Conservation (phyloP, 53 echinoderm and acorn worm genomes). For the Antedon mediterranea region DNA sequence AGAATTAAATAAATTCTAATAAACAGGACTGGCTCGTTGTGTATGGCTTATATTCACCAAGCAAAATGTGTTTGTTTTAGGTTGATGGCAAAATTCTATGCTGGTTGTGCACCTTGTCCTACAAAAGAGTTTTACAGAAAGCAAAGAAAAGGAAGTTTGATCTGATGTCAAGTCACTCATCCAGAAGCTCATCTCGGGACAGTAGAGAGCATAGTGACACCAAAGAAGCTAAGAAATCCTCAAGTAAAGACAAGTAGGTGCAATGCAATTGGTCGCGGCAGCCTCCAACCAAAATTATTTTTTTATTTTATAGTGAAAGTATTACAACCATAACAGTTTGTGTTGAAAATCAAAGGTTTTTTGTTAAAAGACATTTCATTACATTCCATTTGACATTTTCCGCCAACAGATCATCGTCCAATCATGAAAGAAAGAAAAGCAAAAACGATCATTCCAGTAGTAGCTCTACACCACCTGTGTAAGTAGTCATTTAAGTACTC, state of each 20-base stretch:
- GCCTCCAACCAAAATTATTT: no score
- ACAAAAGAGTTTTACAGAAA: conserved; percentile 92
- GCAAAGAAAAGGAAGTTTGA: conserved; percentile 94
- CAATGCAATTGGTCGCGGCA: no score
- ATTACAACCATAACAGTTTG: no score
- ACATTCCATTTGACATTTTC: no score
- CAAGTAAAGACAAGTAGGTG: neutral
- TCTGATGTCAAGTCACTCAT: conserved; percentile 40
- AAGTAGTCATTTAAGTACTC: no score
- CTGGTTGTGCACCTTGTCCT: conserved; percentile 92
- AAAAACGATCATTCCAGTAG: conserved; percentile 89
- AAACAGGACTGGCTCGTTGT: neutral
- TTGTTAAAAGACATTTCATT: no score
- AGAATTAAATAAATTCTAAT: no score
- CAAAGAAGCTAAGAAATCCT: neutral
- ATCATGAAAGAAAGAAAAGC: conserved; percentile 30
- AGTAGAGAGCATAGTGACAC: neutral
- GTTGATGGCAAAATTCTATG: conserved; percentile 92
- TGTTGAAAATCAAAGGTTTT: no score
- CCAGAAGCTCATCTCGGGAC: conserved; percentile 32
- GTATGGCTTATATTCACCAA: no score
- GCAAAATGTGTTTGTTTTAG: conserved; percentile 11
- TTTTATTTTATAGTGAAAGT: no score
- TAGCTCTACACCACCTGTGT: conserved; percentile 52
- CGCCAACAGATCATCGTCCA: neutral